phyloP scores from a whole-genome alignment of 2,113 vertebrate genomes.

The Dicentrarchus labrax region DNA sequence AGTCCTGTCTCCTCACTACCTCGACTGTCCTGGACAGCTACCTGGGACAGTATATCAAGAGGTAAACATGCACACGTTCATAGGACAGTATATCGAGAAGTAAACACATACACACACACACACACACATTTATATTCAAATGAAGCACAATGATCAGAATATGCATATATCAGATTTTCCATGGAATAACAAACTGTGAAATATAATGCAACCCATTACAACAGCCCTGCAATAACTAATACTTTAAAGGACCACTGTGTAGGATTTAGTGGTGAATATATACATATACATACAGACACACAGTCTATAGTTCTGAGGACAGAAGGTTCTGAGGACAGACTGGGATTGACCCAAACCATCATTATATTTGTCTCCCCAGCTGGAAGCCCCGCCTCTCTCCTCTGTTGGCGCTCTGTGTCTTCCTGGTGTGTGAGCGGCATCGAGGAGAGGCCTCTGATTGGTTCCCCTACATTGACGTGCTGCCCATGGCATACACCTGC shows the following conservation, averaged over 20 bases:
- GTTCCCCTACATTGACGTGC: conserved; percentile 90
- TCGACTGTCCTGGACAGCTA: conserved; percentile 88
- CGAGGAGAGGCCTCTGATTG: conserved; percentile 85
- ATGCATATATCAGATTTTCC: background rate
- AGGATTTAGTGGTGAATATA: too few relatives aligned
- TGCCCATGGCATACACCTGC: conserved; percentile 90
- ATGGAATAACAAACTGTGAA: background rate
- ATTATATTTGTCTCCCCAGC: conserved; percentile 43
- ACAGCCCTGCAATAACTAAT: background rate
- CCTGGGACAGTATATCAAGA: conserved; percentile 87
- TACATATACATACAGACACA: background rate
- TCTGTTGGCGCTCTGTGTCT: conserved; percentile 89
- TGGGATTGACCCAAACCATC: background rate
- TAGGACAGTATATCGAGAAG: conserved; percentile 87
- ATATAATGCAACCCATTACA: background rate
- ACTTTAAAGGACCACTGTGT: background rate
- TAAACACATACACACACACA: conserved; percentile 56
- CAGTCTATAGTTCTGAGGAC: background rate
- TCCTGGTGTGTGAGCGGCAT: conserved; percentile 91
- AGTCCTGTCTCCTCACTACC: conserved; percentile 93
- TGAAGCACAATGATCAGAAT: background rate
- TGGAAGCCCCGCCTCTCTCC: conserved; percentile 86
- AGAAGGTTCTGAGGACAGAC: background rate
- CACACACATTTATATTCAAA: background rate
- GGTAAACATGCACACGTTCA: conserved; percentile 74